Base-by-base conservation (phyloP, 2,113 vertebrate genomes). In the Carassius carassius region DNA sequence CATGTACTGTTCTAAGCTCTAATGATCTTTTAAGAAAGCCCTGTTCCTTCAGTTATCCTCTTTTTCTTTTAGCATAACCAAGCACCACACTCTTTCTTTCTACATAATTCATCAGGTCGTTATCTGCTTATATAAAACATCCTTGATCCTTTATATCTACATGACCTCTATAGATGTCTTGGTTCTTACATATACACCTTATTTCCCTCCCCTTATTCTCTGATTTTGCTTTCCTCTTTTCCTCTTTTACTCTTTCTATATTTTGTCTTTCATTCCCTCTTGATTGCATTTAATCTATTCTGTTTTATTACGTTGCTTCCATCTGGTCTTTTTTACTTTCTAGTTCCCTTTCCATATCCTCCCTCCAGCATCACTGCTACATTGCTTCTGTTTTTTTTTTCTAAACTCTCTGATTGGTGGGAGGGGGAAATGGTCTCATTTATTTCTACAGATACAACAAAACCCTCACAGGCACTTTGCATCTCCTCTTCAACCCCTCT, bases 341-440 rank as follows among this genome's bases (percentile, higher is more conserved):
- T 51, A 44, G 60, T 37, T 37, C 23, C 23, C 76, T 74, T 78
- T 23, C 51, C 49, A 51, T 23, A 56, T 44, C 56, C 54, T 84
- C 78, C 72, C 75, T 70, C 78, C 56, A 74, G 60, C 70, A 81
- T 58, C 51, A 60, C 62, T 63, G 70, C 23, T 65, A 81, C 86
- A 81, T 80, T 58, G 62, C 54, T 37, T 82, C 32, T 77, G 25
- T 74, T 8, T 25, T 54, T 75, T 47, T 29, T 29, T 58, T 76
- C n/a, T 47, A 84, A 76, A 79, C 73, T 17, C 63, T 77, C 86
- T 65, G 37, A 82, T 81, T 83, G 63, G 81, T 37, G 29, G 32
- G 29, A 23, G 1, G 49, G 23, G 75, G 17, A 23, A 77, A 77
- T 37, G 25, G 47, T 47, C 23, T 80, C 37, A 17, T 76, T 23